Evolutionary conservation across 1,140 invertebrate genomes (phyloP), one percentile per base, ranked within the genome.

Genomic region (Hyposmocoma kahamanoa): DNA sequence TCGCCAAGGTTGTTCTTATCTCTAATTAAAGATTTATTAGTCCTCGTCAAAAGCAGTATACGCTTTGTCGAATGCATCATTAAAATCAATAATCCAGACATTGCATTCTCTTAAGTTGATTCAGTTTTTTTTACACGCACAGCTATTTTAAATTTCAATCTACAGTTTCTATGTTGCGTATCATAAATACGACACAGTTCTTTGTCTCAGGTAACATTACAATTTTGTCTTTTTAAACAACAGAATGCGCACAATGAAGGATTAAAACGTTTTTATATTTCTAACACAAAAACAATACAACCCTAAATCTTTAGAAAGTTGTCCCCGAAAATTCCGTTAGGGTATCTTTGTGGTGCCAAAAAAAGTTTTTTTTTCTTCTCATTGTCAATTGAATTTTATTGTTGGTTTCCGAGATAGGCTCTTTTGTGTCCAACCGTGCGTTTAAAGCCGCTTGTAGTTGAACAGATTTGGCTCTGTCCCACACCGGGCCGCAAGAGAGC

Each of bases 351-450:
- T 69, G 64, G 73, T 64, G 62, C 63, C 62, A 53, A 61, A 73
- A 62, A 61, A 67, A 63, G 67, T 38, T n/a, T 42, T 59, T 67
- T 74, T 75, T 75, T 70, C 62, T 67, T 62, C 62, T 77, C 72
- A 76, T 81, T 83, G 80, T 80, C 80, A 82, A 82, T 84, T 82
- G 80, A 84, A 82, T 82, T 82, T 85, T 83, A 83, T 83, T 85
- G 82, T 85, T 73, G 73, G 72, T 76, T 80, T 78, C 75, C 66
- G 63, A 74, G 73, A 79, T 76, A 72, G 64, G 68, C 64, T 59
- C 77, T 80, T 81, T 83, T 85, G 74, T 85, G 76, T 57, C 54
- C 68, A 76, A 75, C 73, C 71, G 76, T 72, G 79, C 81, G 79
- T 76, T 67, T 62, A 79, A 82, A 84, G 78, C 81, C 62, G 68